A percentile compares a stretch with the other conserved stretches of the same genome.
Conservation (phyloP, 2,888 invertebrate species). For the Punctoribates punctum region DNA sequence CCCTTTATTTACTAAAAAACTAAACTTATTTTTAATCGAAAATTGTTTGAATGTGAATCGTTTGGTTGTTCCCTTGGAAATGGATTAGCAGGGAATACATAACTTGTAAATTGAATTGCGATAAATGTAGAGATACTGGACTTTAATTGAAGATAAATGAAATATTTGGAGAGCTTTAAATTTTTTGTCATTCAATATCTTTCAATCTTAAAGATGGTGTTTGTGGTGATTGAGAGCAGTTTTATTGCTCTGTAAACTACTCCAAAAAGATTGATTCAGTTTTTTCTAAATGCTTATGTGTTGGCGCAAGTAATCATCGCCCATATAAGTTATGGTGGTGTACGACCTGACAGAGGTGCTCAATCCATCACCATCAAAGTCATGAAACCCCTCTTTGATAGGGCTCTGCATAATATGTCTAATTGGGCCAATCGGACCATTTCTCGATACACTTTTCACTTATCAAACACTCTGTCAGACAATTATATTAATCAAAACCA, state of each 20-base stretch:
- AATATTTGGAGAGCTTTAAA: neutral
- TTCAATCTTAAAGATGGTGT: slow-evolving; percentile 19
- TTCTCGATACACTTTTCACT: slow-evolving; percentile 20
- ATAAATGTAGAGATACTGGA: neutral
- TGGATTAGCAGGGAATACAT: neutral
- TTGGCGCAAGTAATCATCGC: slow-evolving; percentile 34
- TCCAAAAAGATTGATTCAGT: slow-evolving; percentile 34
- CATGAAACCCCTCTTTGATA: slow-evolving; percentile 24
- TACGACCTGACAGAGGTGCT: slow-evolving; percentile 30
- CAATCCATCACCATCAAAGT: slow-evolving; percentile 36
- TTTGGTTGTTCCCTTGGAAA: neutral
- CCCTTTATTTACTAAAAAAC: too few relatives aligned
- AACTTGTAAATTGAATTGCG: neutral
- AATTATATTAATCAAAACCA: slow-evolving; percentile 13
- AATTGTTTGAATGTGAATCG: neutral
- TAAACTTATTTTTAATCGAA: neutral
- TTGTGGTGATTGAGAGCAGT: slow-evolving; percentile 35
- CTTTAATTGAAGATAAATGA: neutral
- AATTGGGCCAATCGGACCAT: slow-evolving; percentile 15
- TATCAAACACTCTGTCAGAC: neutral
- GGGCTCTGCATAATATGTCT: slow-evolving; percentile 16
- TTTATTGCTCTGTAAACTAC: slow-evolving; percentile 33
- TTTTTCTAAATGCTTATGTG: slow-evolving; percentile 1
- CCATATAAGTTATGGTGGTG: slow-evolving; percentile 31
- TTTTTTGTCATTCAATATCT: slow-evolving; percentile 24